Evolutionary conservation across 23 tunicate genomes (phyloP).

Genomic region (Halocynthia aurantium): DNA sequence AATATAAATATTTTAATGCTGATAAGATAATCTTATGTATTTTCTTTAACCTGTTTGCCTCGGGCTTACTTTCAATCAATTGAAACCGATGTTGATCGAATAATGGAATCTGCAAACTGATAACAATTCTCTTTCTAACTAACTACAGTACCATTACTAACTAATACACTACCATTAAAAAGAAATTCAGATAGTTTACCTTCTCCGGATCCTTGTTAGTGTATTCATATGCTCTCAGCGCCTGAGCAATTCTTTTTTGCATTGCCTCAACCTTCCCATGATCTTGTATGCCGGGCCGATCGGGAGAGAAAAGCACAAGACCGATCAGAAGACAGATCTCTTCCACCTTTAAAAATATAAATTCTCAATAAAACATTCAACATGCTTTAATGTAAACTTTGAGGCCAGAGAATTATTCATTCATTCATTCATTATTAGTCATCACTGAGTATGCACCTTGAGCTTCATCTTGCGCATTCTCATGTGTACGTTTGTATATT

Average conservation of each 20-base stretch:
- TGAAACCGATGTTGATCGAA: too few species aligned
- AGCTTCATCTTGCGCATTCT: slow-evolving; percentile 80
- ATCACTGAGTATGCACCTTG: slow-evolving; percentile 16
- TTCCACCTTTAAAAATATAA: slow-evolving; percentile 34
- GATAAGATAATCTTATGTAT: too few species aligned
- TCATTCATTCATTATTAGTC: background rate
- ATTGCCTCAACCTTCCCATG: slow-evolving; percentile 63
- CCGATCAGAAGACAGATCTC: slow-evolving; percentile 89
- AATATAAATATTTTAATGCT: too few species aligned
- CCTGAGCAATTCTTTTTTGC: slow-evolving; percentile 63
- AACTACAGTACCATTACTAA: too few species aligned
- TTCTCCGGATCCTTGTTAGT: slow-evolving; percentile 39
- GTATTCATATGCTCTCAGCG: slow-evolving; percentile 81
- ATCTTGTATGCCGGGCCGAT: slow-evolving; percentile 83
- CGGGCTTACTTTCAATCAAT: too few species aligned
- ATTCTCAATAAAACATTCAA: background rate
- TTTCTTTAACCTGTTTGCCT: too few species aligned
- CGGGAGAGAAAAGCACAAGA: slow-evolving; percentile 89
- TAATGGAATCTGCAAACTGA: too few species aligned
- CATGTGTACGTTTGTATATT: slow-evolving; percentile 63
- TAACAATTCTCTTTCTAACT: too few species aligned
- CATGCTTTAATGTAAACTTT: too few species aligned
- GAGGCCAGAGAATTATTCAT: background rate
- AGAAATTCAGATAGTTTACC: too few species aligned
- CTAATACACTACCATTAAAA: too few species aligned